phyloP scores from a whole-genome alignment of 1,140 invertebrate species.

The Pseudobourletiella spinata region DNA sequence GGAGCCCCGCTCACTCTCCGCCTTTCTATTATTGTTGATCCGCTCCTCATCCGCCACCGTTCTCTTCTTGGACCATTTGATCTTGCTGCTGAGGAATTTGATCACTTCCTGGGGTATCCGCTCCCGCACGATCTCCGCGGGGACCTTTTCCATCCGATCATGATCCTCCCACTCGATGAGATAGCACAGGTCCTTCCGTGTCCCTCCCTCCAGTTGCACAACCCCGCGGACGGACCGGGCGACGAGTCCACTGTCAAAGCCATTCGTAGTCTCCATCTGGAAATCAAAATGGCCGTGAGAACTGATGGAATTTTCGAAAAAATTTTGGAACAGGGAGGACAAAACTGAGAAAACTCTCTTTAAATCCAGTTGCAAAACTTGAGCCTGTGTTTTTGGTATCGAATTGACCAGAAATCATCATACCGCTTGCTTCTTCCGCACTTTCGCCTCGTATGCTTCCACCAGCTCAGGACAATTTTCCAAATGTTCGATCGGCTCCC shows the following conservation, averaged over 20 bases:
- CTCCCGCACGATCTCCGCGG: neutral
- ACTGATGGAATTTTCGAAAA: too few relatives aligned
- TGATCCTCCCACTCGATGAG: slow-evolving; percentile 1
- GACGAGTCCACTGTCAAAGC: neutral
- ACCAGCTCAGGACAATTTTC: slow-evolving; percentile 3
- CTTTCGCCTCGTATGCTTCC: neutral
- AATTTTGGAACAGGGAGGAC: neutral
- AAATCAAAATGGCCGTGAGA: too few relatives aligned
- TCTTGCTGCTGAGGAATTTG: neutral
- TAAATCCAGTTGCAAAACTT: neutral
- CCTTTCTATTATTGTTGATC: neutral
- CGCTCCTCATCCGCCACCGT: neutral
- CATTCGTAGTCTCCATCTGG: neutral
- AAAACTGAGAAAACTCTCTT: neutral
- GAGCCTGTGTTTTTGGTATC: neutral
- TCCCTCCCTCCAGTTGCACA: neutral
- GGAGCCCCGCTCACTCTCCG: too few relatives aligned
- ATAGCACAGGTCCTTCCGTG: neutral
- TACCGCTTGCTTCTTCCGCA: neutral
- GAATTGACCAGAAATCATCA: neutral
- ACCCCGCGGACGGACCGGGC: neutral
- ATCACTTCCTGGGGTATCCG: slow-evolving; percentile 2
- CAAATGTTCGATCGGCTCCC: neutral
- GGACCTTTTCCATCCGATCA: neutral
- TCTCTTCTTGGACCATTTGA: neutral